Evolutionary conservation across 2,113 vertebrate species (phyloP).

Genomic region (Oxygymnocypris stewartii): DNA sequence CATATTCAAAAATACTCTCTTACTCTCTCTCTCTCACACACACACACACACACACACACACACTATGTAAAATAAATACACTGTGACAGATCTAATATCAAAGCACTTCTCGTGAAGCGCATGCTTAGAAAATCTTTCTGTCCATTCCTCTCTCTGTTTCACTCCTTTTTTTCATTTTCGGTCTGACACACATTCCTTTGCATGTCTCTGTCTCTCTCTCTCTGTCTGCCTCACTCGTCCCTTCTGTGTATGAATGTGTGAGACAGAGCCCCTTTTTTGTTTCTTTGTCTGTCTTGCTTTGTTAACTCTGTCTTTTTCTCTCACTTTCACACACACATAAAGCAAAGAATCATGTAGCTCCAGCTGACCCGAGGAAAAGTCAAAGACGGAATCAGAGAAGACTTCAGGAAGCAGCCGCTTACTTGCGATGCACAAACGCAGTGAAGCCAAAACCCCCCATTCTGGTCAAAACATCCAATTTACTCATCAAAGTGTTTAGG

Average conservation of each 20-base stretch:
- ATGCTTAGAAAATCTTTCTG: conserved; percentile 19
- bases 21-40: no score
- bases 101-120: not conserved
- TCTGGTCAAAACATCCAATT: conserved; percentile 43
- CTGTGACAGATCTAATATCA: conserved; percentile 13
- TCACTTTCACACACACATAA: not conserved
- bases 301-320: conserved; percentile 20
- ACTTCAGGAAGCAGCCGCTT: conserved; percentile 42
- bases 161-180: not conserved
- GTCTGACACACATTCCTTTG: conserved; percentile 11
- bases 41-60: not conserved
- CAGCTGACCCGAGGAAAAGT: conserved; percentile 7
- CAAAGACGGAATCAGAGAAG: conserved; percentile 30
- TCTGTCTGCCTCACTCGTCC: not conserved
- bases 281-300: conserved; percentile 27
- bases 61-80: conserved; percentile 12
- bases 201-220: conserved; percentile 18
- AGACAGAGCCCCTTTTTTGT: conserved; percentile 17
- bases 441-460: conserved; percentile 27
- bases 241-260: conserved; percentile 9
- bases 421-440: conserved; percentile 16
- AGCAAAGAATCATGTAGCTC: not conserved
- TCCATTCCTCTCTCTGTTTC: not conserved
- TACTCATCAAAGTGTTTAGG: conserved; percentile 38
- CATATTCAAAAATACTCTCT: not conserved